Percentiles rank a stretch among this genome's conserved stretches.
Evolutionary conservation across 2,797 vertebrate species (phyloP).

Genomic region (Pyrocephalus nanus): DNA sequence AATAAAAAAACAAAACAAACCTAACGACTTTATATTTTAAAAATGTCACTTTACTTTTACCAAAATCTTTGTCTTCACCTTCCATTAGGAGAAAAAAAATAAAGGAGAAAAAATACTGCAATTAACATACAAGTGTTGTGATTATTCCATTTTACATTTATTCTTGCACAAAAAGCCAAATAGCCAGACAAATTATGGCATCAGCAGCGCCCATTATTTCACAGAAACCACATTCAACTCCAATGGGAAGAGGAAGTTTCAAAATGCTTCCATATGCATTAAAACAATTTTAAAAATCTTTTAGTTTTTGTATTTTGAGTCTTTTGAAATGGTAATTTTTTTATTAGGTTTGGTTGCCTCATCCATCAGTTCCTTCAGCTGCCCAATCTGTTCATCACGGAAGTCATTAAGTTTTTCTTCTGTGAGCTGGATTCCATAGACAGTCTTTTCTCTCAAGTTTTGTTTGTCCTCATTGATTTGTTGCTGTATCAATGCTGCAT

Average conservation of each 20-base stretch:
- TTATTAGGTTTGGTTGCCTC: conserved; percentile 87
- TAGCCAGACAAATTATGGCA: not conserved
- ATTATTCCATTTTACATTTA: not conserved
- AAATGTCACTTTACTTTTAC: not conserved
- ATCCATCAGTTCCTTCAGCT: conserved; percentile 91
- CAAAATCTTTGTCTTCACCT: not conserved
- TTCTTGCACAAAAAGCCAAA: not conserved
- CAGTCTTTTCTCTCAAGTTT: conserved; percentile 33
- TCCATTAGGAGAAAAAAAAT: not conserved
- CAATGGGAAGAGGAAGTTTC: not conserved
- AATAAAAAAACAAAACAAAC: not conserved
- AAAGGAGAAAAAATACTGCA: not conserved
- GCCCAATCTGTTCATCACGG: conserved; percentile 88
- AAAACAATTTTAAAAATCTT: not conserved
- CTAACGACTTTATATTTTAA: not conserved
- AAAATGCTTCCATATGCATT: not conserved
- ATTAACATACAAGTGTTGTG: not conserved
- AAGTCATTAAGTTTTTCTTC: conserved; percentile 81
- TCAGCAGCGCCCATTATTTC: not conserved
- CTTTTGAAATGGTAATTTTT: conserved; percentile 81
- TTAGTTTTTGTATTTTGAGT: conserved; percentile 25
- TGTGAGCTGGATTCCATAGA: conserved; percentile 72
- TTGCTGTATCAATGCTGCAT: conserved; percentile 71
- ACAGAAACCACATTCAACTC: not conserved
- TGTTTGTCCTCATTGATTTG: conserved; percentile 67